A percentile compares a stretch with the other conserved stretches of the same genome.
These are phyloP conservation scores for Psylliodes chrysocephalus DNA, from an alignment of 2,888 invertebrate species.

Conservation along the genomic window DNA sequence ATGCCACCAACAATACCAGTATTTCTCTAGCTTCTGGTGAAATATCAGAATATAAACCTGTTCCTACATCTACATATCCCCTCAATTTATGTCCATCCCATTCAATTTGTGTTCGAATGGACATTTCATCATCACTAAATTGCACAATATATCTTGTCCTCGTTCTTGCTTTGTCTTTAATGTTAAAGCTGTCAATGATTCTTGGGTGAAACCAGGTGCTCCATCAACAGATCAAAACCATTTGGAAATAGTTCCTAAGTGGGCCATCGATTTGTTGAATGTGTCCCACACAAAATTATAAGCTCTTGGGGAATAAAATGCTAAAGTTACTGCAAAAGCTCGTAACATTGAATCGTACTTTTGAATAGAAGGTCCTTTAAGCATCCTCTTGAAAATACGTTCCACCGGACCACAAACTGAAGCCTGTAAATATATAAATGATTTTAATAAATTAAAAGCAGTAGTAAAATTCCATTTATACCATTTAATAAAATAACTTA, in stretches of 20 bases:
- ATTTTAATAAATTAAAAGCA: too few species aligned
- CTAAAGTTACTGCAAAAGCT: constrained; percentile 37
- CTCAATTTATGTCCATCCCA: constrained; percentile 18
- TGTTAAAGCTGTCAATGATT: constrained; percentile 13
- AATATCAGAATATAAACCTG: too few species aligned
- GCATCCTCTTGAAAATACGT: constrained; percentile 27
- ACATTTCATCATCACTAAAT: constrained; percentile 31
- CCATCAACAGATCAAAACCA: constrained; percentile 37
- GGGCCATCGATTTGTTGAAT: constrained; percentile 32
- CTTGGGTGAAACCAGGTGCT: constrained; percentile 31
- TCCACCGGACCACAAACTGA: constrained; percentile 21
- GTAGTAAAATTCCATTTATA: too few species aligned
- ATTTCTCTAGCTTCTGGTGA: constrained; percentile 25
- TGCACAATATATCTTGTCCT: background rate
- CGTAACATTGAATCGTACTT: constrained; percentile 30
- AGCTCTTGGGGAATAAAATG: constrained; percentile 38
- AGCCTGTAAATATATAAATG: constrained; percentile 33
- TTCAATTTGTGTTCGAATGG: constrained; percentile 15
- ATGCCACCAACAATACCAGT: constrained; percentile 12
- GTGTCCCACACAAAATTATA: too few species aligned
- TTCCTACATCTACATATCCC: too few species aligned
- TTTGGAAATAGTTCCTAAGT: constrained; percentile 33
- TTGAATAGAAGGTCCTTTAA: constrained; percentile 28
- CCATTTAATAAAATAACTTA: too few species aligned
- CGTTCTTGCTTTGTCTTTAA: constrained; percentile 20